These are phyloP conservation scores for Syrista parreyssii DNA, from an alignment of 2,888 invertebrate species.

Conservation along the genomic window DNA sequence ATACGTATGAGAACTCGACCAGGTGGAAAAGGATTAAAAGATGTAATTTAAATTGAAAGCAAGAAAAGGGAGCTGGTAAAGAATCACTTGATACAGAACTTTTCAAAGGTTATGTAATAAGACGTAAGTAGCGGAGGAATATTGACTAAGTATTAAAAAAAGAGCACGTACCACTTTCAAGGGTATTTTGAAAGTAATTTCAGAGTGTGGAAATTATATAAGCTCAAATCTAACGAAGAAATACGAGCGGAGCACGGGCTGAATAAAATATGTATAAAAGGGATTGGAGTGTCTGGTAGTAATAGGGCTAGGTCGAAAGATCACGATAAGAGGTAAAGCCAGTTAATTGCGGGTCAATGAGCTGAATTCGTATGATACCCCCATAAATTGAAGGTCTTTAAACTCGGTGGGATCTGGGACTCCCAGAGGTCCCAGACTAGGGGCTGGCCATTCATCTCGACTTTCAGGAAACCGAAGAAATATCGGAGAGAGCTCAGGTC, in stretches of 20 bases:
- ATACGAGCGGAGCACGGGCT: too few relatives aligned
- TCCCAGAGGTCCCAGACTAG: not conserved
- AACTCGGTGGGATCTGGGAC: not conserved
- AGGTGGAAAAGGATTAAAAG: not conserved
- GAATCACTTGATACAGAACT: not conserved
- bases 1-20: not conserved
- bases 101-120: too few relatives aligned
- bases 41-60: not conserved
- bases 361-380: slow-evolving; percentile 30
- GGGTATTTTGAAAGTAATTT: too few relatives aligned
- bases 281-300: too few relatives aligned
- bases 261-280: too few relatives aligned
- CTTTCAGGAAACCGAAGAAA: slow-evolving; percentile 36
- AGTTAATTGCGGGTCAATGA: slow-evolving; percentile 29
- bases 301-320: not conserved
- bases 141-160: too few relatives aligned
- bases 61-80: not conserved
- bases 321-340: not conserved
- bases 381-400: slow-evolving; percentile 35
- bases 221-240: too few relatives aligned
- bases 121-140: too few relatives aligned
- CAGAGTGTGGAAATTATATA: too few relatives aligned
- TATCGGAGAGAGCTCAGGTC: slow-evolving; percentile 29
- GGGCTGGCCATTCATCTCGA: slow-evolving; percentile 10
- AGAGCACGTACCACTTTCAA: too few relatives aligned